phyloP scores from a whole-genome alignment of 2,797 vertebrate genomes.

The Cossypha niveicapilla region DNA sequence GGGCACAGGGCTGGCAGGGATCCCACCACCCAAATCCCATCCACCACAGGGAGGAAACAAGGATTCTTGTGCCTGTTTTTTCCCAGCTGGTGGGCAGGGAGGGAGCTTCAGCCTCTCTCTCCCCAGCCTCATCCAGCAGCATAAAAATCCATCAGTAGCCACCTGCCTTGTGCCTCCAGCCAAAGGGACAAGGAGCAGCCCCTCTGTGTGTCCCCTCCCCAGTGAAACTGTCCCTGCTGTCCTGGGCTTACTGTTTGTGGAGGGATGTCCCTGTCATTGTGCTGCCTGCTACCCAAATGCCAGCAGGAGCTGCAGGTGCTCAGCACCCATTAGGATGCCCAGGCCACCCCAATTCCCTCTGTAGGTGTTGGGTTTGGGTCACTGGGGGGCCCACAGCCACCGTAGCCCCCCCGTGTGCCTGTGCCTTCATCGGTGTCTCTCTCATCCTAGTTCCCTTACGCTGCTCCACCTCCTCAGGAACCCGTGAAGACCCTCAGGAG shows the following conservation, averaged over 20 bases:
- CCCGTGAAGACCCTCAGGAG: conserved; percentile 96
- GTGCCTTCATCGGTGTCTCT: conserved; percentile 4
- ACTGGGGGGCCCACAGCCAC: neutral
- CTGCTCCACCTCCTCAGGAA: conserved; percentile 94
- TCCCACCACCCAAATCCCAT: neutral
- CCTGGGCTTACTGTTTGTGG: neutral
- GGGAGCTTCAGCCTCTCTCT: neutral
- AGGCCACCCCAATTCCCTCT: neutral
- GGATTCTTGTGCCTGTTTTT: neutral
- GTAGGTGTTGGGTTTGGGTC: neutral
- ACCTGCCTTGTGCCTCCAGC: neutral
- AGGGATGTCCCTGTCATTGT: neutral
- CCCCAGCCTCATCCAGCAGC: neutral
- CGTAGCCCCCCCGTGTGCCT: accelerated
- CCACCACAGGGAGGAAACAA: neutral
- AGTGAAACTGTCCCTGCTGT: neutral
- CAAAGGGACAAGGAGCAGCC: neutral
- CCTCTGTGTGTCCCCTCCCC: neutral
- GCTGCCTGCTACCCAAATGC: neutral
- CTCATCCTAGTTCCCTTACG: conserved; percentile 89
- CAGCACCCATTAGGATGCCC: neutral
- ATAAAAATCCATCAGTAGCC: neutral
- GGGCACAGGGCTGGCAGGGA: neutral
- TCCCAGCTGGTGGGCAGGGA: neutral
- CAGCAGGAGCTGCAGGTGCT: neutral